Base-by-base conservation (phyloP, 2,113 vertebrate genomes). In the Pao palembangensis region DNA sequence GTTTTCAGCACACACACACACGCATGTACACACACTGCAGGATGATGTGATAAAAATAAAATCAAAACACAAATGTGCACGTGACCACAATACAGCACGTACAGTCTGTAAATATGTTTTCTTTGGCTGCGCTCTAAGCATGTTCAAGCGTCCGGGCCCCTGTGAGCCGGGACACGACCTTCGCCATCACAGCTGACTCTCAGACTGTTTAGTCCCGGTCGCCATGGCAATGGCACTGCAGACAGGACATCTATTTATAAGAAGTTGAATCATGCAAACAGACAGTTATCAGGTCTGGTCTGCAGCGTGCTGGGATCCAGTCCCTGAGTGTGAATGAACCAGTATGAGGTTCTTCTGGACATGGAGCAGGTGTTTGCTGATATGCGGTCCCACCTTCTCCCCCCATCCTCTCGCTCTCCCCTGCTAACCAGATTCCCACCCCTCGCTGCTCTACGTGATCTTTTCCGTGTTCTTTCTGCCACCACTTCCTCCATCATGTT, bases 231-330 rank as follows among this genome's bases (percentile, higher is more conserved):
- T 54, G 64, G 74, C 2, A 47, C 81, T 68, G 38, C 68, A 85
- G 87, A 84, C 84, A 83, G 79, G 72, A 80, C 71, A 82, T 87
- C 84, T 87, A 87, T 34, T 25, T 64, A 34, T 51, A 62, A 81
- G 80, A 87, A 85, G 34, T 38, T 11, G 10, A 38, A 38, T 38
- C 4, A 2, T 38, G 34, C 34, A 38, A 38, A 38, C 84, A 85
- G 63, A 82, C 83, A 88, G 81, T 85, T 78, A 82, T 85, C 82
- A 85, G 12, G 75, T 72, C 23, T 71, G 58, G 64, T 47, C 28
- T 72, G 23, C 7, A 55, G 44, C 38, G 59, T 58, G 52, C 10
- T 14, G 25, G 47, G 12, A 61, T 73, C 43, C 43, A 44, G 1
- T 16, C 43, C 10, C 16, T 44, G 47, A 49, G 18, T 49, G 47